Evolutionary conservation across 2,113 vertebrate genomes (phyloP), one percentile per base, ranked within the genome.

Genomic region (Glareola pratincola): DNA sequence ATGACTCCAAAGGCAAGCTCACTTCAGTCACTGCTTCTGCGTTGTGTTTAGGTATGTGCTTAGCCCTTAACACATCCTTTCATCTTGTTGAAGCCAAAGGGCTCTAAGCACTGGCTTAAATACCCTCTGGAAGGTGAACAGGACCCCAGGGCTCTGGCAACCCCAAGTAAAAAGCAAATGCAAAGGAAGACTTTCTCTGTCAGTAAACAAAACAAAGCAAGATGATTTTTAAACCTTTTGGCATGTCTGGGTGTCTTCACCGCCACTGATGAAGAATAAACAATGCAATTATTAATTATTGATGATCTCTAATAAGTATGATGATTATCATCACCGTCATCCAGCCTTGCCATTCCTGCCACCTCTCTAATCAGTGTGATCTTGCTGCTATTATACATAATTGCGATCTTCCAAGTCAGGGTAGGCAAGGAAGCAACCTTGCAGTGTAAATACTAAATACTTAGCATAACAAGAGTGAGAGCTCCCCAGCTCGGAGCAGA

Each of bases 361-460:
- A 96, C 88, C 96, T 88, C 94, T 93, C 92, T 96, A 96, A 97
- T 97, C 94, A 97, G 94, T 50, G 84, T 80, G 91, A 88, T 92
- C 74, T 90, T 3, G 10, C 68, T 88, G 88, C 75, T 95, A 84
- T 96, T 97, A 96, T 87, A 92, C 95, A 96, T 94, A 96, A 97
- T 96, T 98, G 96, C 63, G 69, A 96, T 98, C 95, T 92, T 87
- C 96, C 90, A 95, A 96, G 91, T 88, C 97, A 94, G 48, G 59
- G 88, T 64, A 88, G 84, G 47, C 12, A 63, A 85, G 94, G 53
- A 95, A 93, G 92, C 79, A 95, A 97, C 91, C 94, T 95, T 94
- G 92, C 91, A 54, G 60, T 94, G 75, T 97, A 97, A 98, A 97
- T 97, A 97, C 96, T 97, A 96, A 97, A 98, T 97, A 97, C 79